Evolutionary conservation across 2,888 invertebrate species (phyloP), one percentile per base, ranked within the genome.

Genomic region (Copidosoma aretas): DNA sequence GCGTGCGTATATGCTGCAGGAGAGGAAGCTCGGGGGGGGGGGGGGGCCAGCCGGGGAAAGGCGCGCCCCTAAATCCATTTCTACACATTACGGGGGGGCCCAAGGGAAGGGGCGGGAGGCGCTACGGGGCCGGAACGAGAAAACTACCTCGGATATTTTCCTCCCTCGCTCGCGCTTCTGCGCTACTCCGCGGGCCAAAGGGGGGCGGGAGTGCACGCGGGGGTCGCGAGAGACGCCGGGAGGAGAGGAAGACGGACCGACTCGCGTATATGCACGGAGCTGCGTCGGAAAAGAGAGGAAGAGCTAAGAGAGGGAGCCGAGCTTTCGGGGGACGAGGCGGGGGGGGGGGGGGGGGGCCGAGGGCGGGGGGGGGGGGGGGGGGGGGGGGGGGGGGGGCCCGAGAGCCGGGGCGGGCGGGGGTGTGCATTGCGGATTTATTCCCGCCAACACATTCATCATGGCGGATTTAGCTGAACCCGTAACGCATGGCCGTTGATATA

Each of bases 391-490:
- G 68, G 60, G 65, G 54, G 69, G 72, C 70, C 71, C 72, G 70
- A 71, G 43, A 60, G 72, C 59, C 63, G 71, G 62, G 68, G 75
- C 75, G 73, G 68, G 78, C 78, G 80, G 81, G 81, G 82, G 81
- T 82, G 82, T 83, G 82, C 83, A 82, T 83, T 83, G 82, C 83
- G 83, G 83, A 83, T 83, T 83, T 83, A 83, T 83, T 83, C 81
- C 81, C 82, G 82, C 82, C 82, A 82, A 82, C 82, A 83, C 83
- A 83, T 83, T 83, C 83, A 83, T 83, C 83, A 83, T 83, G 83
- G 82, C 82, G 83, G 83, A 83, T 84, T 83, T 83, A 83, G 83
- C 83, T 83, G 82, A 84, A 83, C 82, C 83, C 83, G 83, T 82
- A 83, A 84, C 82, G 83, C 83, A 84, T 82, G 81, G 82, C 83